Base-by-base conservation (phyloP, 2,888 invertebrate genomes). In the Meta bourneti region DNA sequence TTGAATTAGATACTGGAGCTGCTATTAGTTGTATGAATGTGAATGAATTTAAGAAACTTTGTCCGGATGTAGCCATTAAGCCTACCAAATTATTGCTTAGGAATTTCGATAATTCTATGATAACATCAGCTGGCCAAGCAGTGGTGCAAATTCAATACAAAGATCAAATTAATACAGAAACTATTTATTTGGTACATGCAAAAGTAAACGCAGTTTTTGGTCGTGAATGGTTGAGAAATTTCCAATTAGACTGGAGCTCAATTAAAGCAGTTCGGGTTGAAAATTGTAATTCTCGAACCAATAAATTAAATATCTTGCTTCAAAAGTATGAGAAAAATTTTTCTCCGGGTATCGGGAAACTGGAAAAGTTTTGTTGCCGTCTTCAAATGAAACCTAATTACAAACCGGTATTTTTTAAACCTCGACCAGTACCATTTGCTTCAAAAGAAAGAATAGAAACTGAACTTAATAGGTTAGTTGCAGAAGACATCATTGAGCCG, bases 71-170 rank as follows among this genome's bases (percentile, higher is more conserved):
- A 85, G 85, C 77, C 85, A 85, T 85, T 85, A 85, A 85, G 85
- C 85, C 85, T 85, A 85, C 85, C 85, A 85, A 85, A 85, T 85
- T 85, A 85, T 85, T 77, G 85, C 85, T 85, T 85, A 85, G 85
- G 75, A 75, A 85, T 85, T 85, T 85, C 85, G 85, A 85, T 85
- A 85, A 85, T 85, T 85, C 85, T 85, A 85, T 85, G 54, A 83
- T 83, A 83, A 83, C 83, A 83, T 77, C 85, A 85, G 85, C 77
- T 85, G 85, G 75, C 85, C 85, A 85, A 85, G 85, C 85, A 85
- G 85, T 85, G 77, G 85, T 85, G 85, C 77, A 85, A 85, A 85
- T 85, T 85, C 85, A 77, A 85, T 85, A 85, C 85, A 85, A 85
- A 85, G 85, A 85, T 85, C 85, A 85, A 85, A 85, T 85, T 85